These are phyloP conservation scores for Lasioglossum marginatum DNA, from an alignment of 2,888 invertebrate species.

Conservation along the genomic window DNA sequence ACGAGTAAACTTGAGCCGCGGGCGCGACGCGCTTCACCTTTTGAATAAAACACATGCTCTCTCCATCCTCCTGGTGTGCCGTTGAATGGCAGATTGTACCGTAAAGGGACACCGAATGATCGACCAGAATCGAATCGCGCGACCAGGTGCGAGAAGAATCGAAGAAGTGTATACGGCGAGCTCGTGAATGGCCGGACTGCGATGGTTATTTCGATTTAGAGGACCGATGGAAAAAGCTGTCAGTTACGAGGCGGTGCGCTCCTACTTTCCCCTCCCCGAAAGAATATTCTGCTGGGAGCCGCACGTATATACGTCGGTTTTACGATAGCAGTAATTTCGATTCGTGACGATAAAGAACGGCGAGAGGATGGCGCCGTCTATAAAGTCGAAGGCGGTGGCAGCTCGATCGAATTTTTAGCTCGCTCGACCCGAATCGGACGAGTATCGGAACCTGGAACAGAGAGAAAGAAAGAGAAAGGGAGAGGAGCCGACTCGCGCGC, in stretches of 20 bases:
- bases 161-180: constrained; percentile 18
- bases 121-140: constrained; percentile 47
- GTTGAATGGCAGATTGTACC: constrained; percentile 14
- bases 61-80: neutral
- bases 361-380: constrained; percentile 61
- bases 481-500: constrained; percentile 17
- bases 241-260: constrained; percentile 54
- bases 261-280: constrained; percentile 31
- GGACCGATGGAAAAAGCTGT: constrained; percentile 51
- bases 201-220: constrained; percentile 67
- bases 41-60: constrained; percentile 39
- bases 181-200: constrained; percentile 29
- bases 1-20: constrained; percentile 23
- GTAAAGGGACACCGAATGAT: constrained; percentile 20
- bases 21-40: constrained; percentile 4
- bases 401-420: constrained; percentile 66
- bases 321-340: constrained; percentile 72
- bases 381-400: constrained; percentile 53
- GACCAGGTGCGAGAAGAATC: constrained; percentile 51
- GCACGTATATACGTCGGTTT: constrained; percentile 55
- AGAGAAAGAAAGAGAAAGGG: neutral
- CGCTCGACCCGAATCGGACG: neutral
- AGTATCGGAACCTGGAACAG: neutral
- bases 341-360: constrained; percentile 63
- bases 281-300: constrained; percentile 35